phyloP scores from a whole-genome alignment of 2,888 invertebrate genomes.

The Apotomis betuletana region DNA sequence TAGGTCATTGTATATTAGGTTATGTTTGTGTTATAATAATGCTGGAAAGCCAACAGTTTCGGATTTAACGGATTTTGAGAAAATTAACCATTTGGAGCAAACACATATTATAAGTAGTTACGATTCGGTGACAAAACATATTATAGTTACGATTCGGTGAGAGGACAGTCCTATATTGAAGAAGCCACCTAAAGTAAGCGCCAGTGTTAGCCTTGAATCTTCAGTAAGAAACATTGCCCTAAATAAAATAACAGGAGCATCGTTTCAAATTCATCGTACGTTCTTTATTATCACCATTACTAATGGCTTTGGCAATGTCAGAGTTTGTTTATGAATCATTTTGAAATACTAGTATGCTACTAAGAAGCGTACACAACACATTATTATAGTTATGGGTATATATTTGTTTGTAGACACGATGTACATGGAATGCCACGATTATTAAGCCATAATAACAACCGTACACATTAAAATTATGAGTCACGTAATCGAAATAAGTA shows the following conservation, averaged over 20 bases:
- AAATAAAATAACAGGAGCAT: constrained; percentile 9
- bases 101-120: no score
- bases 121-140: no score
- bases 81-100: no score
- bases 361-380: not conserved
- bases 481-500: constrained; percentile 11
- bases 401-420: not conserved
- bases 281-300: not conserved
- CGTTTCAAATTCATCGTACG: not conserved
- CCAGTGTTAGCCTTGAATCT: not conserved
- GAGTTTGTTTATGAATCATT: constrained; percentile 27
- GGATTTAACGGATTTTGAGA: no score
- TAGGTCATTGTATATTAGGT: no score
- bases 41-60: no score
- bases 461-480: not conserved
- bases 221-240: constrained; percentile 12
- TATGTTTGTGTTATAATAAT: no score
- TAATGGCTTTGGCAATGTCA: constrained; percentile 1
- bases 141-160: no score
- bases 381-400: no score
- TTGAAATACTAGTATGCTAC: constrained; percentile 1
- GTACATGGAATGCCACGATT: not conserved
- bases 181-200: not conserved
- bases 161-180: not conserved
- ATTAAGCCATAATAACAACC: not conserved